Percentiles rank a stretch among this genome's conserved stretches.
These are phyloP conservation scores for Falco columbarius DNA, from an alignment of 2,797 vertebrate species.

Conservation along the genomic window DNA sequence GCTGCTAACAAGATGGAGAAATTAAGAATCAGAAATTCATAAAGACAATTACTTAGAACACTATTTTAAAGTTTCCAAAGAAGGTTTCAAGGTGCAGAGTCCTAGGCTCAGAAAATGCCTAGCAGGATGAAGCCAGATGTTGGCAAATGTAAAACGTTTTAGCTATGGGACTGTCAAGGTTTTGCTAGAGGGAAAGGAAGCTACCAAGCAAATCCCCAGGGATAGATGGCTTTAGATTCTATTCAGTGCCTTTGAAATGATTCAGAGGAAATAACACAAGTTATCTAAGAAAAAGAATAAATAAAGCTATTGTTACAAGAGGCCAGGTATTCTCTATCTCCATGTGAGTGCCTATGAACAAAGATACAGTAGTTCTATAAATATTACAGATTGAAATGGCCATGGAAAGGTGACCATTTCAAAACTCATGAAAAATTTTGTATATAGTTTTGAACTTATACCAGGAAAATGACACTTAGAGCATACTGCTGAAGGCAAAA, in stretches of 20 bases:
- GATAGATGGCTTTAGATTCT: background rate
- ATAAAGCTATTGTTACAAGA: background rate
- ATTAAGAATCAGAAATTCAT: background rate
- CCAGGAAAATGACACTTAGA: background rate
- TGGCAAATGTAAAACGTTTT: background rate
- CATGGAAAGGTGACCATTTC: background rate
- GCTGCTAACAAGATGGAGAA: background rate
- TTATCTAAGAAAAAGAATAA: background rate
- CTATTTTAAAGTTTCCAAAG: background rate
- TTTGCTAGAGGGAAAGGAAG: background rate
- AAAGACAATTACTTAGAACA: background rate
- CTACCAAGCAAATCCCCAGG: background rate
- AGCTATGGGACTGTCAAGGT: background rate
- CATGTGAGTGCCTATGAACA: background rate
- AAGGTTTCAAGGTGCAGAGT: background rate
- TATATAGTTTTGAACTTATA: background rate
- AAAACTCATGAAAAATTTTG: background rate
- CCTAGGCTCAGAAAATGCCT: background rate
- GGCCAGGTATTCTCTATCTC: background rate
- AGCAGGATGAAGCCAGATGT: background rate
- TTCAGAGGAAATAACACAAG: background rate
- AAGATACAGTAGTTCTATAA: background rate
- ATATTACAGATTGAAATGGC: background rate
- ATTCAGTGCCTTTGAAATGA: background rate
- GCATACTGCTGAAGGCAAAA: background rate